Base-by-base conservation (phyloP, 2,888 invertebrate genomes). In the Leucozona laternaria region DNA sequence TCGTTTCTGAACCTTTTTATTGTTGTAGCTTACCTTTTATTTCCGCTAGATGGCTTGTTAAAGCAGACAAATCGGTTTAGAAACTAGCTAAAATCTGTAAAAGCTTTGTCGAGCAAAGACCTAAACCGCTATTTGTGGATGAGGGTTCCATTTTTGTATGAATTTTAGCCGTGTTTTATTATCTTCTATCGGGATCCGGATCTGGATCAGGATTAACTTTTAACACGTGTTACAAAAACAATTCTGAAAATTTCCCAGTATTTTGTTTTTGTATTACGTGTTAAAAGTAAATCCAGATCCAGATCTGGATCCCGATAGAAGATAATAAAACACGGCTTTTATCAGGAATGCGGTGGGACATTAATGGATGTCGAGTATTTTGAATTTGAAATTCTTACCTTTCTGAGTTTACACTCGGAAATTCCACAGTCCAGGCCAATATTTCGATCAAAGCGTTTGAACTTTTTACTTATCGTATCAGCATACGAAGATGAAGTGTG, bases 351-450 rank as follows among this genome's bases (percentile, higher is more conserved):
- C 1, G 1, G 2, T 4, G 3, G 5, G 1, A 15, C 4, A 13
- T 4, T 7, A 43, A 43, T n/a, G 43, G 17, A 17, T 45, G 10
- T 45, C 2, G 45, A 17, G 45, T 17, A 45, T 17, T 17, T 45
- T 17, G 8, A 45, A 45, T 45, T 45, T 45, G 45, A 17, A 45
- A 28, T 45, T 45, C 66, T 73, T 66, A 86, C 86, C 75, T 82
- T 86, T 31, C 86, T 31, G n/a, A 82, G 40, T 43, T 58, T 55
- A 28, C 86, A 86, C 6, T 82, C 79, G 4, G 2, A 2, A 31
- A 82, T 76, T 0, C 78, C 82, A 31, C 86, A 86, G 31, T 86
- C 82, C 0, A 82, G 58, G 5, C 82, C 86, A 17, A 75, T 79
- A 2, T 66, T 64, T 3, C 70, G 64, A 25, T 87, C 83, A 50